Evolutionary conservation across 2,888 invertebrate species (phyloP), one percentile per base, ranked within the genome.

Genomic region (Rutpela maculata): DNA sequence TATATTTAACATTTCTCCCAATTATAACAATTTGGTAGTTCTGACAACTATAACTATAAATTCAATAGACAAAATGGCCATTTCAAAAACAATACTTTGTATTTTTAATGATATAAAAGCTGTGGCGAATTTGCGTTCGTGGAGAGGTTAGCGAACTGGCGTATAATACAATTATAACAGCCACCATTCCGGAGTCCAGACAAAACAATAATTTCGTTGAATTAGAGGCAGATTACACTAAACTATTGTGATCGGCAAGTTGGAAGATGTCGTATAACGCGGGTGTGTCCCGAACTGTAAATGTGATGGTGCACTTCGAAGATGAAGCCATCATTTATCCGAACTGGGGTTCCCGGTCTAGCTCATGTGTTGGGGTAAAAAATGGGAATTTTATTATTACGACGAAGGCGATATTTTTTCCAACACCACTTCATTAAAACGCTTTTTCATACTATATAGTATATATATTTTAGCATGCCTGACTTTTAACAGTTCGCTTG

Each of bases 251-350:
- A 78, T 63, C 35, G 62, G 35, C 7, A 63, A 63, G n/a, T 63
- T 63, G 31, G 17, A 62, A 17, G 57, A 43, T 56, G 62, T 66
- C 59, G 68, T 15, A 26, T 26, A 17, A 18, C 17, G n/a, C 31
- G 79, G 81, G 81, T 76, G 78, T 76, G 78, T 26, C 75, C 43
- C 69, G 62, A 60, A 78, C 74, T 78, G 78, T 76, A 80, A 81
- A 80, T 80, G 80, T 72, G 80, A 77, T 59, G 74, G 78, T 81
- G 81, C 81, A 81, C 81, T 81, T 77, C 57, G 77, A 55, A 78
- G 74, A 80, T 80, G 80, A 81, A 80, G 74, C 67, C 74, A 76
- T 63, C 62, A 63, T 63, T 63, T 63, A 38, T 59, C 56, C 35
- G 15, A 63, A 63, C 62, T 63, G 35, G 62, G 62, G 62, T 63